These are phyloP conservation scores for Nebria ingens DNA, from an alignment of 1,140 invertebrate genomes.

Conservation along the genomic window DNA sequence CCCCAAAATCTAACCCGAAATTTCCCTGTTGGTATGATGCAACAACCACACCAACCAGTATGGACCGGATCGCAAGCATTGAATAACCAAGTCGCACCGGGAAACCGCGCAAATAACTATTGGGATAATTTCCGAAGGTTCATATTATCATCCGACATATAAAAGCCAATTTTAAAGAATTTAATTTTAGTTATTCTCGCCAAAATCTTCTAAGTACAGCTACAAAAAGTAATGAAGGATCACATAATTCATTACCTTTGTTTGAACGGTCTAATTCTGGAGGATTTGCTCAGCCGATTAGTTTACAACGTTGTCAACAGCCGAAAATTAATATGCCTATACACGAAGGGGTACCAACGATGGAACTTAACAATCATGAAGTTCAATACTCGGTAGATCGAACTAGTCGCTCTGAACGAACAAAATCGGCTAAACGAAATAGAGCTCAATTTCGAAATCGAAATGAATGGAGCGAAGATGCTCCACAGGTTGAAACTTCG, in stretches of 20 bases:
- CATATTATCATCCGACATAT: slow-evolving; percentile 21
- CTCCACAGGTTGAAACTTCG: not conserved
- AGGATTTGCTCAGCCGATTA: not conserved
- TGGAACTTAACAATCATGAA: not conserved
- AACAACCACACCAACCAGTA: slow-evolving; percentile 13
- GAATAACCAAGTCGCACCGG: slow-evolving; percentile 79
- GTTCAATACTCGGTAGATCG: not conserved
- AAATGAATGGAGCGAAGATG: slow-evolving; percentile 1
- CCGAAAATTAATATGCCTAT: slow-evolving; percentile 3
- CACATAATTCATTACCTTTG: slow-evolving; percentile 17
- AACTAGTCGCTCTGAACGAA: not conserved
- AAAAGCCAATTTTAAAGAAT: slow-evolving; percentile 12
- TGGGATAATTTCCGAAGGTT: slow-evolving; percentile 88
- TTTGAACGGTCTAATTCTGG: slow-evolving; percentile 13
- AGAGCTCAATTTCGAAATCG: not conserved
- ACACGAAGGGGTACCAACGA: not conserved
- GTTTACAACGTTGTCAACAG: not conserved
- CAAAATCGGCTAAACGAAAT: not conserved
- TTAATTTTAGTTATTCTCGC: slow-evolving; percentile 59
- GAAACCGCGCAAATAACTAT: slow-evolving; percentile 80
- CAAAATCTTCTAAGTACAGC: slow-evolving; percentile 71
- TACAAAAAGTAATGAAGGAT: slow-evolving; percentile 51
- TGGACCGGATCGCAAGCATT: slow-evolving; percentile 42
- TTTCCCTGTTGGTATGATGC: not conserved
- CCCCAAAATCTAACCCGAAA: slow-evolving; percentile 1